A percentile compares a stretch with the other conserved stretches of the same genome.
These are phyloP conservation scores for Euura lappo DNA, from an alignment of 1,140 invertebrate species.

Conservation along the genomic window DNA sequence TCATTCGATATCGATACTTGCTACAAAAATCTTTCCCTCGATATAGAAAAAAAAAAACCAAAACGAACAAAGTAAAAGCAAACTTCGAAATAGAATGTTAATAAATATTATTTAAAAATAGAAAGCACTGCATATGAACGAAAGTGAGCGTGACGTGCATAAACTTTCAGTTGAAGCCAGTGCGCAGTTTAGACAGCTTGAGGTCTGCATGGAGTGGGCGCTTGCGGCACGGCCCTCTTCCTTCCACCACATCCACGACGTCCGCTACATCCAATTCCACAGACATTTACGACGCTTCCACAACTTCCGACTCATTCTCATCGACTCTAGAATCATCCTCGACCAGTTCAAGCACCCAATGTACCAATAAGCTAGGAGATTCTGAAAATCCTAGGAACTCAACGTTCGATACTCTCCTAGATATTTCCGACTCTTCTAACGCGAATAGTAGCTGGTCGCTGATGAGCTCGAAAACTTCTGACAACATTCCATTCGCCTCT, in stretches of 20 bases:
- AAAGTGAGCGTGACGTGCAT: slow-evolving; percentile 30
- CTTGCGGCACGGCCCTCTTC: slow-evolving; percentile 49
- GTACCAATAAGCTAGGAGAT: not conserved
- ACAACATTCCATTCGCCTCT: not conserved
- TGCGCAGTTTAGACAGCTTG: slow-evolving; percentile 67
- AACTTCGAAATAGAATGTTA: too few species aligned
- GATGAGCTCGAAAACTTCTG: not conserved
- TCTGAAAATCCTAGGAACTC: not conserved
- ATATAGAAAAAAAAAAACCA: too few species aligned
- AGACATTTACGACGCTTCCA: slow-evolving; percentile 28
- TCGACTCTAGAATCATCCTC: slow-evolving; percentile 32
- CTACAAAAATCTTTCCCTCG: too few species aligned
- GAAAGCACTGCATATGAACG: not conserved
- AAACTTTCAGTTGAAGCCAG: slow-evolving; percentile 66
- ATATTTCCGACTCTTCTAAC: slow-evolving; percentile 7
- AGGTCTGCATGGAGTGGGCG: slow-evolving; percentile 57
- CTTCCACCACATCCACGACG: slow-evolving; percentile 36
- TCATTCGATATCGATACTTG: too few species aligned
- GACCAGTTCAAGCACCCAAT: slow-evolving; percentile 7
- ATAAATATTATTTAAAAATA: not conserved
- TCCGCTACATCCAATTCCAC: slow-evolving; percentile 34
- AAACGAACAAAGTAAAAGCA: too few species aligned
- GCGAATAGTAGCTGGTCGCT: slow-evolving; percentile 12
- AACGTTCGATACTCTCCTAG: not conserved
- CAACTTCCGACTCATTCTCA: slow-evolving; percentile 32